Percentiles rank a stretch among this genome's conserved stretches.
Evolutionary conservation across 2,888 invertebrate species (phyloP).

Genomic region (Crossocerus cetratus): DNA sequence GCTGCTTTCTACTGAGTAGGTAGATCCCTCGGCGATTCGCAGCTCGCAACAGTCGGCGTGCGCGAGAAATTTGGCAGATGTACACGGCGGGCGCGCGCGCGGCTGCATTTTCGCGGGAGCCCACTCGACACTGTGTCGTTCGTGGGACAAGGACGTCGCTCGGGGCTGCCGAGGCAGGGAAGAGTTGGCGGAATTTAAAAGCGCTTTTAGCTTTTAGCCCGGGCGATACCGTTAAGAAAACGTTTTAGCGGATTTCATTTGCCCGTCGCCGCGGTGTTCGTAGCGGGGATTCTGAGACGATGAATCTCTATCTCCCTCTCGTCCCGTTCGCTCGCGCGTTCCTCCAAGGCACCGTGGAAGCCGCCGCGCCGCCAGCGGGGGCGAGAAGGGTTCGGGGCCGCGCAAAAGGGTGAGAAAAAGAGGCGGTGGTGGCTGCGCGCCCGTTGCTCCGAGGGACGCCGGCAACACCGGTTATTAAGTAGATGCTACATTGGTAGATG

Average conservation of each 20-base stretch:
- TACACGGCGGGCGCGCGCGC: no score
- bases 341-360: slow-evolving; percentile 34
- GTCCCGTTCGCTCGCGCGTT: slow-evolving; percentile 3
- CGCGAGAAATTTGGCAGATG: no score
- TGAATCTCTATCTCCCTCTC: slow-evolving; percentile 48
- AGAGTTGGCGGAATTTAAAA: slow-evolving; percentile 70
- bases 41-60: no score
- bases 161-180: slow-evolving; percentile 1
- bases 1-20: no score
- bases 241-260: slow-evolving; percentile 74
- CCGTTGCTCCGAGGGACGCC: slow-evolving; percentile 58
- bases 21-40: no score
- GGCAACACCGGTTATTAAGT: slow-evolving; percentile 75
- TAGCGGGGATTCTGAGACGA: slow-evolving; percentile 52
- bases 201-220: slow-evolving; percentile 73
- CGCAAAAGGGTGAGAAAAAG: slow-evolving; percentile 59
- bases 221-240: slow-evolving; percentile 72
- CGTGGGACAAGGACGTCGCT: slow-evolving; percentile 9
- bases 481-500: slow-evolving; percentile 74
- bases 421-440: slow-evolving; percentile 30
- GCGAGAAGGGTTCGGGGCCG: slow-evolving; percentile 23
- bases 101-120: no score
- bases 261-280: slow-evolving; percentile 59
- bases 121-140: background rate
- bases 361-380: slow-evolving; percentile 23